Conservation (phyloP, 2,113 vertebrate genomes). For the Empidonax alnorum region DNA sequence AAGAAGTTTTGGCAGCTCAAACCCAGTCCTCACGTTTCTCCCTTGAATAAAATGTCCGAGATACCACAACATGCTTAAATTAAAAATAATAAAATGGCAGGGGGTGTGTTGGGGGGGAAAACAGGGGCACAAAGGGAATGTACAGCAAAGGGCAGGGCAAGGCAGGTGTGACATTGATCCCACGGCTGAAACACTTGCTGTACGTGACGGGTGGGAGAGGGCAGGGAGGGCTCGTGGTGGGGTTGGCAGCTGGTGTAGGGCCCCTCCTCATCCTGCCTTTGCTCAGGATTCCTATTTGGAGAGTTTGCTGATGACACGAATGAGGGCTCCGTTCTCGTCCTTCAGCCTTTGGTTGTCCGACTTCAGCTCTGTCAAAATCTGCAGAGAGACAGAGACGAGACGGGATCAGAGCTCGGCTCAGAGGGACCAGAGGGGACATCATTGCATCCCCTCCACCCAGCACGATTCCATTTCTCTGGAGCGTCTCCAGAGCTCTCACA, state of each 20-base stretch:
- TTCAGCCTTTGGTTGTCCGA: constrained; percentile 98
- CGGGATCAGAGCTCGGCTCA: not conserved
- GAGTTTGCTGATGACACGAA: constrained; percentile 98
- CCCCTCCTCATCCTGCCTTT: constrained; percentile 27
- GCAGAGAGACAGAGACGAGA: constrained; percentile 15
- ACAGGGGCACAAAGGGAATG: constrained; percentile 17
- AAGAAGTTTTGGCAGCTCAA: constrained; percentile 35
- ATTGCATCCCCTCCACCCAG: not conserved
- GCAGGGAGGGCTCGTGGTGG: not conserved
- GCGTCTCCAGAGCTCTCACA: not conserved
- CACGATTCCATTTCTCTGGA: not conserved
- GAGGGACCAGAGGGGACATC: accelerated
- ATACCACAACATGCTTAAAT: constrained; percentile 48
- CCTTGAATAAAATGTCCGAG: constrained; percentile 13
- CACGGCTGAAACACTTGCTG: constrained; percentile 33
- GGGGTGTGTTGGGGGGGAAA: not conserved
- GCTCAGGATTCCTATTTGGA: constrained; percentile 85
- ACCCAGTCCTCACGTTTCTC: not conserved
- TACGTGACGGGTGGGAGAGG: constrained; percentile 7
- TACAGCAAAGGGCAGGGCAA: constrained; percentile 48
- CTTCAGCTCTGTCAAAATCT: constrained; percentile 95
- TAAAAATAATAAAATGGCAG: constrained; percentile 25
- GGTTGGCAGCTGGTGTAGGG: constrained; percentile 45
- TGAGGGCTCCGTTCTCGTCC: constrained; percentile 96
- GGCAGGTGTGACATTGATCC: constrained; percentile 46